These are phyloP conservation scores for Urocolius indicus DNA, from an alignment of 2,113 vertebrate genomes.

Conservation along the genomic window DNA sequence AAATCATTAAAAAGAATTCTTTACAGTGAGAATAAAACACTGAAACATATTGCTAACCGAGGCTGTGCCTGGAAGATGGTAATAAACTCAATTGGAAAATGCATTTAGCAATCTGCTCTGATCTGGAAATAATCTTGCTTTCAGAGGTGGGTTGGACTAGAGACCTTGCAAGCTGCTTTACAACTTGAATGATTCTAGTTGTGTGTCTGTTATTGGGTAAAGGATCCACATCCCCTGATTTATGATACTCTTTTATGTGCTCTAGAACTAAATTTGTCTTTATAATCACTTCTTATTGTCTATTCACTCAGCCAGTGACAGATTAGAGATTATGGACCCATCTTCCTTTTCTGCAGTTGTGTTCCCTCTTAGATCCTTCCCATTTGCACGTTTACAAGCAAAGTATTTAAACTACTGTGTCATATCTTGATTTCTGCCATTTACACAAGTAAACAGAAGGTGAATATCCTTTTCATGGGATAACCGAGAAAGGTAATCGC, in stretches of 20 bases:
- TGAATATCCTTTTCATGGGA: neutral
- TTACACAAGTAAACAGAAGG: neutral
- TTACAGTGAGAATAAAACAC: neutral
- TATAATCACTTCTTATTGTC: neutral
- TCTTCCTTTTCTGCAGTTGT: neutral
- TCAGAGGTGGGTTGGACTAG: neutral
- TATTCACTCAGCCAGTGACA: neutral
- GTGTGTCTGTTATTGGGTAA: neutral
- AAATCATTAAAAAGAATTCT: neutral
- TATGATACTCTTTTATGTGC: neutral
- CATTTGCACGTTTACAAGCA: neutral
- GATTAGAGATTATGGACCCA: neutral
- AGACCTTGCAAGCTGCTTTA: neutral
- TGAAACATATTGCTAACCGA: neutral
- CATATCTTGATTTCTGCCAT: neutral
- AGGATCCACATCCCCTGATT: neutral
- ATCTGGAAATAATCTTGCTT: neutral
- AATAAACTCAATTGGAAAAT: neutral
- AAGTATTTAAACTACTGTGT: neutral
- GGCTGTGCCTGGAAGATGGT: neutral
- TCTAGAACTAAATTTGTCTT: neutral
- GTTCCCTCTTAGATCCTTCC: neutral
- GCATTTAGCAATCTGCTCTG: neutral
- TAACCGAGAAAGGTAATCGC: neutral
- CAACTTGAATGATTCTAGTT: neutral